A percentile compares a stretch with the other conserved stretches of the same genome.
Conservation (phyloP, 2,797 vertebrate genomes). For the Dromococcyx pavoninus region DNA sequence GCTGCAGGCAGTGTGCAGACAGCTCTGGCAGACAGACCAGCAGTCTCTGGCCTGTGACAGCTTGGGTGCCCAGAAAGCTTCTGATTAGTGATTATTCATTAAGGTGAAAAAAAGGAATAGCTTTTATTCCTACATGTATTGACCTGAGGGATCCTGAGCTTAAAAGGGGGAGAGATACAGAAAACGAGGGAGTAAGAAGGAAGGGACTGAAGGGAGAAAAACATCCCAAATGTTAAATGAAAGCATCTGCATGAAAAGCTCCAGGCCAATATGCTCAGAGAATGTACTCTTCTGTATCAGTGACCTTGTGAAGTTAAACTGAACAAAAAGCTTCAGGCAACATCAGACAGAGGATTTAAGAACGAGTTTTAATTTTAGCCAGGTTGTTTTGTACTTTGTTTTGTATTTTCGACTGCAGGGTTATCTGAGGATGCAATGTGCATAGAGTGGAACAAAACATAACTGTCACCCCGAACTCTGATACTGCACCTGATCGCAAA, state of each 20-base stretch:
- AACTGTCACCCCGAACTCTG: not conserved
- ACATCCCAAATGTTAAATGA: not conserved
- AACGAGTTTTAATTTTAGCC: constrained; percentile 72
- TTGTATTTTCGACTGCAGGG: constrained; percentile 28
- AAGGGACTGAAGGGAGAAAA: not conserved
- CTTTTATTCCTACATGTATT: not conserved
- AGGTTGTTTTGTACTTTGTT: constrained; percentile 64
- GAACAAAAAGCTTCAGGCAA: constrained; percentile 56
- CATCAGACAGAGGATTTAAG: constrained; percentile 64
- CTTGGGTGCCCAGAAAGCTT: not conserved
- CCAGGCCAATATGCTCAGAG: constrained; percentile 18
- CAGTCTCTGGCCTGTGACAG: not conserved
- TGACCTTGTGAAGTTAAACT: constrained; percentile 49
- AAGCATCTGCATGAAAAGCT: constrained; percentile 26
- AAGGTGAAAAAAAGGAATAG: not conserved
- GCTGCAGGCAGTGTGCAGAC: not conserved
- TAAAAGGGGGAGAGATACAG: not conserved
- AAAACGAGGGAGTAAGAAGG: not conserved
- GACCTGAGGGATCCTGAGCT: not conserved
- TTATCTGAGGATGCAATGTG: constrained; percentile 57
- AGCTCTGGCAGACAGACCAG: not conserved
- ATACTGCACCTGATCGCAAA: not conserved
- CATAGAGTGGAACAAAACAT: constrained; percentile 7
- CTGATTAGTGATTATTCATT: not conserved
- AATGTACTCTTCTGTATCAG: constrained; percentile 46